Evolutionary conservation across 2,797 vertebrate genomes (phyloP).

Genomic region (Taeniopygia guttata): DNA sequence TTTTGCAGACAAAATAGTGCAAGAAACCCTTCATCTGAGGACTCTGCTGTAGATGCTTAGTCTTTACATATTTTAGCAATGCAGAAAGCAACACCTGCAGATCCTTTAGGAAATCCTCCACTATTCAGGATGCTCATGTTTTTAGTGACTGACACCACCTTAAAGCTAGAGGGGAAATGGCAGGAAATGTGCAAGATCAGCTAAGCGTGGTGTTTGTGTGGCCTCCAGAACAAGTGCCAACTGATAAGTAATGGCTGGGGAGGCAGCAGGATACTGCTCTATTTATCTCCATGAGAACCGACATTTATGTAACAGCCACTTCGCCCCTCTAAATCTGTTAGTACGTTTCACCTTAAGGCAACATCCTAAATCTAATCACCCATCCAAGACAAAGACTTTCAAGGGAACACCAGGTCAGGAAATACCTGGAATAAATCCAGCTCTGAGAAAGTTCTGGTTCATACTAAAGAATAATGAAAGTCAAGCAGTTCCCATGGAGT

Average conservation of each 20-base stretch:
- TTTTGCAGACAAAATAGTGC: not conserved
- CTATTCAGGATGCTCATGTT: not conserved
- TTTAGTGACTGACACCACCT: conserved; percentile 32
- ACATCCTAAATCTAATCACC: conserved; percentile 56
- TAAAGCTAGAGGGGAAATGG: conserved; percentile 17
- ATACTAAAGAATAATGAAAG: not conserved
- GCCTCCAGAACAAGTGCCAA: conserved; percentile 46
- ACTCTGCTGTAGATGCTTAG: not conserved
- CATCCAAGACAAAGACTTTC: conserved; percentile 43
- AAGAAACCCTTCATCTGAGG: conserved; percentile 45
- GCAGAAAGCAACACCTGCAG: conserved; percentile 47
- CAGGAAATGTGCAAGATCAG: conserved; percentile 58
- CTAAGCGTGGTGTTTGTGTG: not conserved
- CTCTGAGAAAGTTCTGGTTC: conserved; percentile 13
- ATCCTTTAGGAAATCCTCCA: conserved; percentile 36
- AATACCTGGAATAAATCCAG: not conserved
- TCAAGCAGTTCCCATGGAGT: not conserved
- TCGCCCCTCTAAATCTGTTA: conserved; percentile 33
- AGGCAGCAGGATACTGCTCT: conserved; percentile 13
- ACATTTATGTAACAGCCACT: conserved; percentile 18
- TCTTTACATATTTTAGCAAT: not conserved
- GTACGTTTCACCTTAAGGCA: conserved; percentile 43
- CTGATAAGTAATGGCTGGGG: conserved; percentile 15
- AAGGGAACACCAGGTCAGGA: conserved; percentile 28
- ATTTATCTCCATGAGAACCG: conserved; percentile 37